These are phyloP conservation scores for Rhea americana DNA, from an alignment of 2,113 vertebrate genomes.

Conservation along the genomic window DNA sequence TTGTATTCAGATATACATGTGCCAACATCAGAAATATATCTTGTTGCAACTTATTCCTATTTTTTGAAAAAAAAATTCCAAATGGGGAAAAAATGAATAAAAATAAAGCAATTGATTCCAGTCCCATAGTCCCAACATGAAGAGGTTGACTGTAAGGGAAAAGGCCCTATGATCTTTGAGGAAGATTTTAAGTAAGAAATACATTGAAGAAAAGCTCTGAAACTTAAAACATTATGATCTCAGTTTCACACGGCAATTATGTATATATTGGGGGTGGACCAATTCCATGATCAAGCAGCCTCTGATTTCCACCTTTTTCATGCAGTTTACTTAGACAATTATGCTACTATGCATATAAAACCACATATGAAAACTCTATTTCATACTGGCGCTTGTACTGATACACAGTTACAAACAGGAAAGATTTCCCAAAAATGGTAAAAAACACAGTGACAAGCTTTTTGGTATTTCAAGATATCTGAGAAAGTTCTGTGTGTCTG, in stretches of 20 bases:
- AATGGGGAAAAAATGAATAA: neutral
- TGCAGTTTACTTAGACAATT: neutral
- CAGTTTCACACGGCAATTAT: neutral
- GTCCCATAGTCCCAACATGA: neutral
- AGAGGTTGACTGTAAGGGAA: neutral
- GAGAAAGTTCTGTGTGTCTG: neutral
- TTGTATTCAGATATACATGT: neutral
- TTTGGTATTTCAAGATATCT: neutral
- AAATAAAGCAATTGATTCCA: neutral
- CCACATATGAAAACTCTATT: neutral
- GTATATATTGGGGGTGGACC: neutral
- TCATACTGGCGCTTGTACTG: neutral
- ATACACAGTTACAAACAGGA: neutral
- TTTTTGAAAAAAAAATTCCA: neutral
- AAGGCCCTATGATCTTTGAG: neutral
- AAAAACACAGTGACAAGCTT: neutral
- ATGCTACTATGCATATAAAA: neutral
- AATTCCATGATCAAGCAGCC: neutral
- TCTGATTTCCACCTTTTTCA: neutral
- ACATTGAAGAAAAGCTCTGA: neutral
- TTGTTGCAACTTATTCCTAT: neutral
- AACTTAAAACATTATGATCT: neutral
- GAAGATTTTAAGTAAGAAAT: neutral
- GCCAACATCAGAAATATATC: neutral
- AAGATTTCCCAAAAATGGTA: neutral